A percentile compares a stretch with the other conserved stretches of the same genome.
phyloP scores from a whole-genome alignment of 2,888 invertebrate species.

The Eretmocerus hayati region DNA sequence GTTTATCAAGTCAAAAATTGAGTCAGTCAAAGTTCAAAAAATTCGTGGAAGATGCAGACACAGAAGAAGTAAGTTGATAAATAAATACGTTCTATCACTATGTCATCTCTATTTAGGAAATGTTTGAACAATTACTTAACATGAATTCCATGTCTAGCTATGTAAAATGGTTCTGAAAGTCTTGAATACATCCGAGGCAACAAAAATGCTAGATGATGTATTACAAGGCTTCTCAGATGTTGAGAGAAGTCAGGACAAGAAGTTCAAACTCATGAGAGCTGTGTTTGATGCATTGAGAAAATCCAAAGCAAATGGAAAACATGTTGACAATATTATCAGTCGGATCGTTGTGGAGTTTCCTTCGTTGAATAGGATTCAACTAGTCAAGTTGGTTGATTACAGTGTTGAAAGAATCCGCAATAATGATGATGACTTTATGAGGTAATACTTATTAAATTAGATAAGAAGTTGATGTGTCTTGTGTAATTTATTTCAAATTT shows the following conservation, averaged over 20 bases:
- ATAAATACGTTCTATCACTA: too few species aligned
- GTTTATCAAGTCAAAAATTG: conserved; percentile 6
- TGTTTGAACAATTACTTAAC: too few species aligned
- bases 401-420: conserved; percentile 52
- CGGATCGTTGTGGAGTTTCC: conserved; percentile 50
- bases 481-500: background rate
- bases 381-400: conserved; percentile 52
- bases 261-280: conserved; percentile 35
- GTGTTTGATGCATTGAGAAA: conserved; percentile 44
- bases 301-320: conserved; percentile 42
- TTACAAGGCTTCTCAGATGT: conserved; percentile 33
- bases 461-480: background rate
- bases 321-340: conserved; percentile 49
- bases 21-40: conserved; percentile 7
- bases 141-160: too few species aligned
- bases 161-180: conserved; percentile 29
- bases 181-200: conserved; percentile 33
- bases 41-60: conserved; percentile 22
- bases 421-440: conserved; percentile 49
- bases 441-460: conserved; percentile 31
- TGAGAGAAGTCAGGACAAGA: conserved; percentile 32
- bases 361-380: conserved; percentile 49
- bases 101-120: too few species aligned
- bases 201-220: conserved; percentile 35
- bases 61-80: conserved; percentile 21